These are phyloP conservation scores for Erannis defoliaria DNA, from an alignment of 2,888 invertebrate genomes.

Conservation along the genomic window DNA sequence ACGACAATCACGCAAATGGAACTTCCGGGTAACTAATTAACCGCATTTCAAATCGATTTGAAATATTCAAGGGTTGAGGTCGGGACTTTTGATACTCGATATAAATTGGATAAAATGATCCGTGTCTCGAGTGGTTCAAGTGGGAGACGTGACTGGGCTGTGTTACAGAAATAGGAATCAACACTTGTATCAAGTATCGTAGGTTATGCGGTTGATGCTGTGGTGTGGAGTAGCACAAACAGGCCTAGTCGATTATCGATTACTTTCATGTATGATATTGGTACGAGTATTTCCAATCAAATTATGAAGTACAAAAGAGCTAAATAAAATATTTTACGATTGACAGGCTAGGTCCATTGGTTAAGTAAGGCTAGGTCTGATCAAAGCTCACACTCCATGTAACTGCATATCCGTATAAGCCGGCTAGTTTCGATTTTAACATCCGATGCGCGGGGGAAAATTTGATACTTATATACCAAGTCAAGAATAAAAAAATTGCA, in stretches of 20 bases:
- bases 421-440: too few species aligned
- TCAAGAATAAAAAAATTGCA: neutral
- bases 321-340: too few species aligned
- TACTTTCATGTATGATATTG: constrained; percentile 38
- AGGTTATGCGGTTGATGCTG: constrained; percentile 50
- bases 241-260: constrained; percentile 14
- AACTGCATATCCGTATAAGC: too few species aligned
- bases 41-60: constrained; percentile 24
- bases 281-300: too few species aligned
- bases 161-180: constrained; percentile 54
- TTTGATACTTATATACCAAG: neutral
- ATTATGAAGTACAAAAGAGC: too few species aligned
- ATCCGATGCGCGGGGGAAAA: too few species aligned
- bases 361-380: too few species aligned
- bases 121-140: constrained; percentile 37
- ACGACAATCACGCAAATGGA: constrained; percentile 26
- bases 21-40: constrained; percentile 20
- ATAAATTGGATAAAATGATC: constrained; percentile 20
- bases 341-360: too few species aligned
- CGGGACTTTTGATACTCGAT: constrained; percentile 19
- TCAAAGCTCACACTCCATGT: too few species aligned
- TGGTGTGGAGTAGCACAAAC: constrained; percentile 29
- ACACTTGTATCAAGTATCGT: constrained; percentile 53
- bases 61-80: constrained; percentile 22
- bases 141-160: constrained; percentile 10